Evolutionary conservation across 2,888 invertebrate species (phyloP).

Genomic region (Orthonychiurus folsomi): DNA sequence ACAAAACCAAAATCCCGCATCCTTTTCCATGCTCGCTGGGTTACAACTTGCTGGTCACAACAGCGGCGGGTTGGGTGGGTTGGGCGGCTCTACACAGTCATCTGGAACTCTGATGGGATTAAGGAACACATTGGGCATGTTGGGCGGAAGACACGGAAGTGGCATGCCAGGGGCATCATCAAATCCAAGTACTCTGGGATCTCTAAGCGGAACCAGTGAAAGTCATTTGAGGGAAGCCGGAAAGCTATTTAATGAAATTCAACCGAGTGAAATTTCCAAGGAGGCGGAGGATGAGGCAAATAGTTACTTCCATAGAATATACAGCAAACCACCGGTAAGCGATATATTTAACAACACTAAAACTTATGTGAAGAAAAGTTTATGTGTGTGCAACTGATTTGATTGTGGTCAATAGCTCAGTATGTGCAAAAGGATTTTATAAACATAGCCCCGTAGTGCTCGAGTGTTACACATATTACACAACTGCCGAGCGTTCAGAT

Average conservation of each 20-base stretch:
- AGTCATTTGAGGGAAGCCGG: neutral
- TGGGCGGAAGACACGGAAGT: neutral
- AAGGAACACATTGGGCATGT: neutral
- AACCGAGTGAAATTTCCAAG: conserved; percentile 53
- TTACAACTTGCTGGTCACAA: neutral
- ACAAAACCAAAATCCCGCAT: conserved; percentile 20
- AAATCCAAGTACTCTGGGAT: neutral
- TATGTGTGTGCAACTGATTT: too few relatives aligned
- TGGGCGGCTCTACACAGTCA: neutral
- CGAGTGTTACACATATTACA: too few relatives aligned
- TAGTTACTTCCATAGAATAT: conserved; percentile 95
- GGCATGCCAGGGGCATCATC: neutral
- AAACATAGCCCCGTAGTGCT: too few relatives aligned
- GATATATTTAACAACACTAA: too few relatives aligned
- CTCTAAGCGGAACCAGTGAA: neutral
- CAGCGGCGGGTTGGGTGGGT: neutral
- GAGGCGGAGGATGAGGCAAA: conserved; percentile 99
- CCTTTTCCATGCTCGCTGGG: conserved; percentile 2
- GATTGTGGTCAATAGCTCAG: too few relatives aligned
- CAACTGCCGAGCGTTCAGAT: too few relatives aligned
- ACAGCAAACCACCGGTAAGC: conserved; percentile 77
- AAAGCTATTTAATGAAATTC: conserved; percentile 30
- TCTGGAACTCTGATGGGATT: neutral
- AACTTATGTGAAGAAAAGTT: too few relatives aligned
- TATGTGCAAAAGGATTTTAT: too few relatives aligned